A percentile compares a stretch with the other conserved stretches of the same genome.
Conservation (phyloP, 2,113 vertebrate species). For the Atlantisia rogersi region DNA sequence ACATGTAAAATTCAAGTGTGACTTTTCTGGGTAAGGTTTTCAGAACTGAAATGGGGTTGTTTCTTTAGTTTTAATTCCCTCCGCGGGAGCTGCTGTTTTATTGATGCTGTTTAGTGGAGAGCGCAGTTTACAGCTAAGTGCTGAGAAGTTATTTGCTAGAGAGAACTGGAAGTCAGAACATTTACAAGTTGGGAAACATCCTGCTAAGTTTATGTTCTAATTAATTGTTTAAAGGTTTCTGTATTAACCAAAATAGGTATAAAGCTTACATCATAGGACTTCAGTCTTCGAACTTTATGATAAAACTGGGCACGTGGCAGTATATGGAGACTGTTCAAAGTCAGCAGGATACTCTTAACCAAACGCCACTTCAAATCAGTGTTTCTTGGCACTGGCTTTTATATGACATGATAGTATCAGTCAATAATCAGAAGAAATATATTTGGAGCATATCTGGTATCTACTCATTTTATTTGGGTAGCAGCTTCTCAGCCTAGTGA, state of each 20-base stretch:
- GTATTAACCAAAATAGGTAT: neutral
- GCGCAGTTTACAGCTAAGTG: neutral
- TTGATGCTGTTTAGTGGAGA: neutral
- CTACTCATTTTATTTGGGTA: neutral
- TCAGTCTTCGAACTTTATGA: neutral
- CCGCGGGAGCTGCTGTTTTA: neutral
- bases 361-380: neutral
- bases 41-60: neutral
- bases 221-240: neutral
- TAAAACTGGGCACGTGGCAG: neutral
- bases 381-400: neutral
- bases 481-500: neutral
- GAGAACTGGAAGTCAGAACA: neutral
- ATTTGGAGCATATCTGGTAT: neutral
- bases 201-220: neutral
- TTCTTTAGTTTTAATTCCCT: conserved; percentile 8
- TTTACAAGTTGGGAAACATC: neutral
- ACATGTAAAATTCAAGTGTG: neutral
- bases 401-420: neutral
- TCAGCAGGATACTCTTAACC: neutral
- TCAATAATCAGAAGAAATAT: neutral
- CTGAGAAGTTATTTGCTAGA: neutral
- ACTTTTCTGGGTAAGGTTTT: neutral
- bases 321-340: neutral
- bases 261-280: neutral